These are phyloP conservation scores for Myiotriccus ornatus DNA, from an alignment of 2,797 vertebrate genomes.

Conservation along the genomic window DNA sequence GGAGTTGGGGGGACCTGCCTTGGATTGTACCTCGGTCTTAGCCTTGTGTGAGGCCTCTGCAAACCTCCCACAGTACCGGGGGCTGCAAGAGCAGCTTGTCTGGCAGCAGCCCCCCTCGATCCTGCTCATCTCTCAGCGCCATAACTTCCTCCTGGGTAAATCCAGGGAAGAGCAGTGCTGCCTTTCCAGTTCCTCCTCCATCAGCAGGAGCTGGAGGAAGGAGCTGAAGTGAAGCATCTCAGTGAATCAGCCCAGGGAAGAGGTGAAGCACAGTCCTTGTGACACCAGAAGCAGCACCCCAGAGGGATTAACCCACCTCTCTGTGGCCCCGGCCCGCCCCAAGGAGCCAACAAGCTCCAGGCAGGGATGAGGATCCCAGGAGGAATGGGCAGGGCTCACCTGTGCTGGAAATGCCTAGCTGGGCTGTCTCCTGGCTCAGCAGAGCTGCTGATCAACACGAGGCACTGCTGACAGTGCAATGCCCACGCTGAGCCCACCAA, in stretches of 20 bases:
- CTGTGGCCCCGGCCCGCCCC: accelerated
- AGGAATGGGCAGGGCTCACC: background rate
- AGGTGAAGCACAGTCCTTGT: accelerated
- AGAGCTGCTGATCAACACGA: background rate
- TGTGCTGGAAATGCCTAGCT: background rate
- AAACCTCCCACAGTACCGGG: accelerated
- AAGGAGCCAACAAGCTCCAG: background rate
- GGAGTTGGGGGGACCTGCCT: background rate
- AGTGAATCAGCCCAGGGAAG: accelerated
- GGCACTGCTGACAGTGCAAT: background rate
- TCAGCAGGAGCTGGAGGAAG: accelerated
- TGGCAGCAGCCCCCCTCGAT: background rate
- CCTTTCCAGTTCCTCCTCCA: background rate
- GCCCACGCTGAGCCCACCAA: background rate
- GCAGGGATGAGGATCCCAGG: background rate
- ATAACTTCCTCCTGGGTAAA: background rate
- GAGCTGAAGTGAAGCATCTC: background rate
- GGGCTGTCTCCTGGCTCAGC: background rate
- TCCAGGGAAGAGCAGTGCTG: accelerated
- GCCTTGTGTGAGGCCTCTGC: accelerated
- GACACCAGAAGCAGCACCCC: background rate
- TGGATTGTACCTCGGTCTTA: accelerated
- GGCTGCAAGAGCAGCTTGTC: background rate
- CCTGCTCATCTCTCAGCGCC: background rate
- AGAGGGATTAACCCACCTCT: background rate